Conservation (phyloP, 2,888 invertebrate species). For the Monoplex corrugatus region DNA sequence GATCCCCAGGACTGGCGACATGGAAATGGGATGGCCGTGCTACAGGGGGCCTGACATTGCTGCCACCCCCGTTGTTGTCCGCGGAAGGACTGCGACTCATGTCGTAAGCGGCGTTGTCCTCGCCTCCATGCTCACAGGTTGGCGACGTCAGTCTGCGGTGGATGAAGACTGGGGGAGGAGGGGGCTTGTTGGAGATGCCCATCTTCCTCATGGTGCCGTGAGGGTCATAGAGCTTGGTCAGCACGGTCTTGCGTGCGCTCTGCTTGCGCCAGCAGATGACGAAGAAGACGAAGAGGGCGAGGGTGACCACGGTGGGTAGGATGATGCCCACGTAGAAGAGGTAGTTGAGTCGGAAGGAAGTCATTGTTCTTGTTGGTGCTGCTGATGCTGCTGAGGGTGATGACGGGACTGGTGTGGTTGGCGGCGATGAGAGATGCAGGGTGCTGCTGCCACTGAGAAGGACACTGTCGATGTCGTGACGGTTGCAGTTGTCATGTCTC, state of each 20-base stretch:
- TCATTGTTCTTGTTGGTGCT: not conserved
- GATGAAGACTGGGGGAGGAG: slow-evolving; percentile 64
- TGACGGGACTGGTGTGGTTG: not conserved
- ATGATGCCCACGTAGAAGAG: slow-evolving; percentile 78
- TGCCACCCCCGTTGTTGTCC: slow-evolving; percentile 50
- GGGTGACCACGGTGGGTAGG: slow-evolving; percentile 76
- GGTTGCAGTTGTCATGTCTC: not conserved
- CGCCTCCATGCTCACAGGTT: slow-evolving; percentile 47
- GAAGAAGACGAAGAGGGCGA: slow-evolving; percentile 76
- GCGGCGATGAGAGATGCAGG: not conserved
- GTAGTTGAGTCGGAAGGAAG: slow-evolving; percentile 61
- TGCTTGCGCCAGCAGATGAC: slow-evolving; percentile 75
- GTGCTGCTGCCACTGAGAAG: not conserved
- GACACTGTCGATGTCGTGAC: not conserved
- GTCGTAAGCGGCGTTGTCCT: slow-evolving; percentile 59
- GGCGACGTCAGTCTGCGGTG: slow-evolving; percentile 46
- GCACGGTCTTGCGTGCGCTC: slow-evolving; percentile 68
- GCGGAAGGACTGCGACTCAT: slow-evolving; percentile 62
- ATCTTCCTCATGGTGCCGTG: slow-evolving; percentile 65
- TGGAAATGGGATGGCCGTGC: not conserved
- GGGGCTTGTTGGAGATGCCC: slow-evolving; percentile 62
- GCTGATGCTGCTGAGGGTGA: not conserved
- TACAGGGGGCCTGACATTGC: no score
- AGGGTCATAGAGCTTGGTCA: slow-evolving; percentile 73
- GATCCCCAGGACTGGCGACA: not conserved